phyloP scores from a whole-genome alignment of 1,140 invertebrate species.

The Zaprionus tsacasi region DNA sequence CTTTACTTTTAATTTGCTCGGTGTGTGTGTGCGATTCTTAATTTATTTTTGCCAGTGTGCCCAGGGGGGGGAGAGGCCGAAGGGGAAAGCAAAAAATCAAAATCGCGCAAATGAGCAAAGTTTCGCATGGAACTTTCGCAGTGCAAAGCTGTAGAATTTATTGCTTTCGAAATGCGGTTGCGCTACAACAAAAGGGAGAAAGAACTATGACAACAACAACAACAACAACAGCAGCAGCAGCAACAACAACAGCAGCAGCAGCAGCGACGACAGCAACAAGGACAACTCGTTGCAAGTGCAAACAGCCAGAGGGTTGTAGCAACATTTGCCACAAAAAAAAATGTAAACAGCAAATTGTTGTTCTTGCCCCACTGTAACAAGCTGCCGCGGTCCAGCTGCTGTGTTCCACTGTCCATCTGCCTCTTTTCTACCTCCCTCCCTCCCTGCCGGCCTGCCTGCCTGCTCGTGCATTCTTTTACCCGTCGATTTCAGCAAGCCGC shows the following conservation, averaged over 20 bases:
- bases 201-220: conserved; percentile 38
- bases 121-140: conserved; percentile 41
- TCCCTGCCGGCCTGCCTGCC: not conserved
- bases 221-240: no score
- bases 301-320: conserved; percentile 15
- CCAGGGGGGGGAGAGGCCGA: conserved; percentile 3
- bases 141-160: conserved; percentile 71
- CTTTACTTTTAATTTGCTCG: conserved; percentile 58
- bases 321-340: conserved; percentile 24
- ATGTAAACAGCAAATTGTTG: conserved; percentile 22
- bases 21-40: conserved; percentile 51
- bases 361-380: conserved; percentile 50
- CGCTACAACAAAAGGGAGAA: conserved; percentile 34
- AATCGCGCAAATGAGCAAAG: conserved; percentile 80
- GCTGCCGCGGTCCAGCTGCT: conserved; percentile 44
- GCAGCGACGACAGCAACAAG: conserved; percentile 2
- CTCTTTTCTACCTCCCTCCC: no score
- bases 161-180: conserved; percentile 80
- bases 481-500: conserved; percentile 20
- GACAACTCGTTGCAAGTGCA: not conserved
- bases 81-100: conserved; percentile 52
- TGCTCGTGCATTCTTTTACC: not conserved
- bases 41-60: conserved; percentile 56
- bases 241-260: conserved; percentile 11
- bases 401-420: not conserved